These are phyloP conservation scores for Acleris sparsana DNA, from an alignment of 2,888 invertebrate genomes.

Conservation along the genomic window DNA sequence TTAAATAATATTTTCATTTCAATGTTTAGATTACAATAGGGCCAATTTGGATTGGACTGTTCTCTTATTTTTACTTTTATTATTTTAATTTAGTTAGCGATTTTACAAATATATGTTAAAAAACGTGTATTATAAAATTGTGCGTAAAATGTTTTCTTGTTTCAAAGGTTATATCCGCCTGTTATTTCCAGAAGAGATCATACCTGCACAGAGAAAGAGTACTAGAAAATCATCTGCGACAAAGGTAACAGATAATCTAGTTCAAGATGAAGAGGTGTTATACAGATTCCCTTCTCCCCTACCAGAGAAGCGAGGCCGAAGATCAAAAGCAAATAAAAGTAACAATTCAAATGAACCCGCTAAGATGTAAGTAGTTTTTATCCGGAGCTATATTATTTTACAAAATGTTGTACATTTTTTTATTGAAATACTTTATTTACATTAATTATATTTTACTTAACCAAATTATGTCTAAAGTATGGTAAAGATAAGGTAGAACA, in stretches of 20 bases:
- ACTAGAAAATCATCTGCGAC: slow-evolving; percentile 11
- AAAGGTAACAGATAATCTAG: slow-evolving; percentile 5
- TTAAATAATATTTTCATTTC: too few species aligned
- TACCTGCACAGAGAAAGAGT: not conserved
- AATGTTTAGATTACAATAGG: too few species aligned
- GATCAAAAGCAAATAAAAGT: slow-evolving; percentile 20
- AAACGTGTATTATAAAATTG: too few species aligned
- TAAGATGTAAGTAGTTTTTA: slow-evolving; percentile 42
- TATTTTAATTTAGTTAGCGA: too few species aligned
- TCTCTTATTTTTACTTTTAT: too few species aligned
- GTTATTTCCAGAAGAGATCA: not conserved
- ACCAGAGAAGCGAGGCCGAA: slow-evolving; percentile 12
- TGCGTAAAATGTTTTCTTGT: not conserved
- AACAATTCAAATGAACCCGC: slow-evolving; percentile 39
- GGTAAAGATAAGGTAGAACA: not conserved
- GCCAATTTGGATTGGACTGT: too few species aligned
- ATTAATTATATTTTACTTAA: too few species aligned
- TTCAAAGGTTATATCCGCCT: too few species aligned
- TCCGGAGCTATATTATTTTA: not conserved
- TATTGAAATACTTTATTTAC: not conserved
- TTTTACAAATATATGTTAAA: too few species aligned
- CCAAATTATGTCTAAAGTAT: too few species aligned
- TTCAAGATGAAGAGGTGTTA: slow-evolving; percentile 38
- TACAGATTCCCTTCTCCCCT: slow-evolving; percentile 47
- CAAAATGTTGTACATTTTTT: not conserved